A percentile compares a stretch with the other conserved stretches of the same genome.
Conservation (phyloP, 2,888 invertebrate genomes). For the Thysanoteuthis rhombus region DNA sequence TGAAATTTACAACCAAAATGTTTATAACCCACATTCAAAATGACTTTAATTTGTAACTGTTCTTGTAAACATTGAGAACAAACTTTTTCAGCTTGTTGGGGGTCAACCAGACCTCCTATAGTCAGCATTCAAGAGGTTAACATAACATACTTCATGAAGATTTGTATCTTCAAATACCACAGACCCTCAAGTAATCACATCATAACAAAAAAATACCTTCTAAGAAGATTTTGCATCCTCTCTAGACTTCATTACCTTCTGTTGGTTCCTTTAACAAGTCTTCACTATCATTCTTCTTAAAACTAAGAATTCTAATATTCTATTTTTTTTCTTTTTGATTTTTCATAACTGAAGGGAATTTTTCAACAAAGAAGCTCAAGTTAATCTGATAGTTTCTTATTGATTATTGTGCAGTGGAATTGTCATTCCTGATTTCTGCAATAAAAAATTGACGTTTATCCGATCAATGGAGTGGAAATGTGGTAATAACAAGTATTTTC, state of each 20-base stretch:
- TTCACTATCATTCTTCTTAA: background rate
- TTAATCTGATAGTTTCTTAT: background rate
- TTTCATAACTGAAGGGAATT: background rate
- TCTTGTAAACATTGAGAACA: no score
- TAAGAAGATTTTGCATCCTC: background rate
- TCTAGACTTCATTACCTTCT: background rate
- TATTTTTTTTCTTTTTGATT: background rate
- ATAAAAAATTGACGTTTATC: background rate
- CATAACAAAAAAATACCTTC: background rate
- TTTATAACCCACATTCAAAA: no score
- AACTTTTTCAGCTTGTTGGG: no score
- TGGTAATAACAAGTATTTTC: background rate
- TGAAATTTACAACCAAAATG: no score
- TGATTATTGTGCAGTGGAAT: constrained; percentile 12
- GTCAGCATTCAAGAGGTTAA: background rate
- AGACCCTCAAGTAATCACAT: background rate
- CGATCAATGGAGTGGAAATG: background rate
- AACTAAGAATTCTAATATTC: background rate
- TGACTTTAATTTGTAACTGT: no score
- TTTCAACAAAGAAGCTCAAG: background rate
- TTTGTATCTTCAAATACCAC: background rate
- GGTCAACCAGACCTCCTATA: background rate
- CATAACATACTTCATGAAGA: background rate
- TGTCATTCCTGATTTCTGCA: background rate
- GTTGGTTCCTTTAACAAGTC: background rate